Percentiles rank a stretch among this genome's conserved stretches.
Conservation (phyloP, 2,888 invertebrate species). For the Blera fallax region DNA sequence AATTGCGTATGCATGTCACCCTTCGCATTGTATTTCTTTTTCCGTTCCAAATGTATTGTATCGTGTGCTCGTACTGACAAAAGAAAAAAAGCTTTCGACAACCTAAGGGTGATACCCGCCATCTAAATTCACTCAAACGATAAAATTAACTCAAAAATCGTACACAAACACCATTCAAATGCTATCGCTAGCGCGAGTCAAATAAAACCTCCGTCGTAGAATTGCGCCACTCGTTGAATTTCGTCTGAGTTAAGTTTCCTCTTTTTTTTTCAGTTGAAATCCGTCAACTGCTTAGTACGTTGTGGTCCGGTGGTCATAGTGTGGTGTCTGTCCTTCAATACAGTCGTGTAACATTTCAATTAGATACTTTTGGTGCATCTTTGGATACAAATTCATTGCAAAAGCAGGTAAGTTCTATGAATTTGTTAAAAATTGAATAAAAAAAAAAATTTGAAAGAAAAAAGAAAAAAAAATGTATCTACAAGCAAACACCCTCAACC, state of each 20-base stretch:
- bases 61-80: not conserved
- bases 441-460: not conserved
- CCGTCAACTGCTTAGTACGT: slow-evolving; percentile 62
- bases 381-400: slow-evolving; percentile 24
- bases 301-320: slow-evolving; percentile 52
- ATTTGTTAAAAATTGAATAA: not conserved
- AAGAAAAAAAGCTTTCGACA: slow-evolving; percentile 23
- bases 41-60: not conserved
- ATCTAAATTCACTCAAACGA: slow-evolving; percentile 34
- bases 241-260: slow-evolving; percentile 10
- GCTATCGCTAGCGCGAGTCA: slow-evolving; percentile 10
- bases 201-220: not conserved
- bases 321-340: slow-evolving; percentile 5
- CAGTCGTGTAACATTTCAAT: slow-evolving; percentile 1
- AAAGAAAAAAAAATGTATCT: slow-evolving; percentile 20
- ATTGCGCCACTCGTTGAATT: slow-evolving; percentile 16
- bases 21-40: not conserved
- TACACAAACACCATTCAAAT: slow-evolving; percentile 34
- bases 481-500: slow-evolving; percentile 1
- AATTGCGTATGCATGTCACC: not conserved
- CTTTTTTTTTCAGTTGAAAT: slow-evolving; percentile 43
- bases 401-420: slow-evolving; percentile 18
- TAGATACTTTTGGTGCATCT: slow-evolving; percentile 11
- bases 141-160: too few relatives aligned
- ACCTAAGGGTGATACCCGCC: slow-evolving; percentile 35